Base-by-base conservation (phyloP, 2,113 vertebrate species). In the Anas platyrhynchos region DNA sequence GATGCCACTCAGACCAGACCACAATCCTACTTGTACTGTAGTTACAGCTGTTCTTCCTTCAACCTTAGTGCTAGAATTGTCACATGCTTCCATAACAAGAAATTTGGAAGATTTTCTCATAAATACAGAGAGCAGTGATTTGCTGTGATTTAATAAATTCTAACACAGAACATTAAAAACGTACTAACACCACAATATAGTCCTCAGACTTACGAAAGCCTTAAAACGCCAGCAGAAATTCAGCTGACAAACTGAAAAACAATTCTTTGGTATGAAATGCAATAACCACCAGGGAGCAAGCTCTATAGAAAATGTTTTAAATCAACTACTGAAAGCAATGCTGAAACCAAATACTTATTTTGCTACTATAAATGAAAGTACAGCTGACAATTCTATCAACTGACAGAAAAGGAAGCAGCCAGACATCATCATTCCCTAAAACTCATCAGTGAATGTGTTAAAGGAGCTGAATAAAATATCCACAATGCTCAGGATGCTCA, bases 301-400 rank as follows among this genome's bases (percentile, higher is more conserved):
- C 13, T 56, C 59, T 85, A 32, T 2, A 72, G 27, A 89, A 83
- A 16, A 48, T 21, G 55, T 72, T 48, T 69, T n/a, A 76, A 54
- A 91, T 36, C 58, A 58, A 41, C 31, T 95, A 86, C 59, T 58
- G 54, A 90, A 88, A 61, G 38, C 50, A 73, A 36, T n/a, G 41
- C 21, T 66, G 43, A 95, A 95, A 73, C 4, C 25, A 77, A 61
- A 10, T 41, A 29, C 84, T 26, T 81, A 36, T 44, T 79, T 38
- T 41, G 7, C 71, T 79, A 25, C 58, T 58, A 13, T 27, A 68
- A 78, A 69, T 54, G 23, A 25, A 46, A 77, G 32, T n/a, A 65
- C 14, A 79, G 20, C 31, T 85, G 48, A 65, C 29, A 52, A 41
- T 83, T 89, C 25, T 55, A 44, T 17, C 46, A 29, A 55, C 65